Percentiles rank a stretch among this genome's conserved stretches.
Evolutionary conservation across 1,140 invertebrate genomes (phyloP).

Genomic region (Battus philenor): DNA sequence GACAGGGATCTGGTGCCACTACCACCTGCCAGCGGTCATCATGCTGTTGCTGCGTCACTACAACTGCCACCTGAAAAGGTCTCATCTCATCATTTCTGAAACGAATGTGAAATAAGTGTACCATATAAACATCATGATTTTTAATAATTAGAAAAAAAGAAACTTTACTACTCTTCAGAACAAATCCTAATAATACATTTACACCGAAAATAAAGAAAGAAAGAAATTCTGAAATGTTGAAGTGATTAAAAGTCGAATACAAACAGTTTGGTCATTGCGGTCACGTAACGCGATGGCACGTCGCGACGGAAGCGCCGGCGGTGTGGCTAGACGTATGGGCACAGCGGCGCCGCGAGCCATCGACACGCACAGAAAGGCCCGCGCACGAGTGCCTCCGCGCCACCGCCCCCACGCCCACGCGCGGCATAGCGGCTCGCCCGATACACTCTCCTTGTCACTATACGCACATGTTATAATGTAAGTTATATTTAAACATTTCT

Average conservation of each 20-base stretch:
- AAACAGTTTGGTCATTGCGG: slow-evolving; percentile 26
- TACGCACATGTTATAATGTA: background rate
- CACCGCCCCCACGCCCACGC: slow-evolving; percentile 46
- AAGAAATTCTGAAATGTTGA: background rate
- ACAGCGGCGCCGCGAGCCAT: slow-evolving; percentile 23
- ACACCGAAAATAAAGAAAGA: background rate
- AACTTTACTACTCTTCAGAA: no score
- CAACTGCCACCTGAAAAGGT: slow-evolving; percentile 43
- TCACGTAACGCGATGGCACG: slow-evolving; percentile 32
- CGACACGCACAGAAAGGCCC: slow-evolving; percentile 32
- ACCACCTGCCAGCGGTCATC: slow-evolving; percentile 46
- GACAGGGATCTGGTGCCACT: slow-evolving; percentile 42
- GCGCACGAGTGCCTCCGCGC: slow-evolving; percentile 33
- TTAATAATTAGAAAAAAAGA: background rate
- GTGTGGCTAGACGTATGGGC: slow-evolving; percentile 30
- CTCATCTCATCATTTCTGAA: no score
- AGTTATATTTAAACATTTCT: background rate
- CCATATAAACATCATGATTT: background rate
- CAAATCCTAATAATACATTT: no score
- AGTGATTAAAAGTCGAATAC: slow-evolving; percentile 15
- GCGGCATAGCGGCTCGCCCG: slow-evolving; percentile 31
- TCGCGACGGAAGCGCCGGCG: slow-evolving; percentile 21
- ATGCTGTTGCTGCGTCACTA: slow-evolving; percentile 42
- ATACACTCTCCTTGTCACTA: background rate
- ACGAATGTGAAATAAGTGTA: background rate